Evolutionary conservation across 1,140 invertebrate species (phyloP).

Genomic region (Macrostomum lignano): DNA sequence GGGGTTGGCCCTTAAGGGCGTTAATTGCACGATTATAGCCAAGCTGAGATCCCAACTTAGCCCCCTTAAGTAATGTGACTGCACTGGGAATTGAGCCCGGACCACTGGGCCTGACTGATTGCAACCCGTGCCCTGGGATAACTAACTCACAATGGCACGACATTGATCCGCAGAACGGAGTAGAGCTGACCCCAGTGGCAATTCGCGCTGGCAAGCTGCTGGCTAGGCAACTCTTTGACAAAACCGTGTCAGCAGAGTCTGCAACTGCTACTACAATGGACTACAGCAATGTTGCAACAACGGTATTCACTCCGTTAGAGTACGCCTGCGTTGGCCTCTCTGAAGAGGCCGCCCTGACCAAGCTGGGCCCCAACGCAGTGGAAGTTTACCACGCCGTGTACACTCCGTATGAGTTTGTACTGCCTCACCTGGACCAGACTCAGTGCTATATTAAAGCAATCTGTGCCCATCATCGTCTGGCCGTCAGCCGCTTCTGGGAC

Average conservation of each 20-base stretch:
- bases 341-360: constrained; percentile 51
- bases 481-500: constrained; percentile 52
- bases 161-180: no score
- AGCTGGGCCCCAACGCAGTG: constrained; percentile 33
- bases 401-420: constrained; percentile 71
- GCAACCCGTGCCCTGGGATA: no score
- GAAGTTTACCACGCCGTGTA: constrained; percentile 68
- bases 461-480: constrained; percentile 28
- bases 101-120: no score
- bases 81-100: no score
- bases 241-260: constrained; percentile 3
- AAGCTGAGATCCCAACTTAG: no score
- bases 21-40: no score
- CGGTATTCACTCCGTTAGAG: constrained; percentile 79
- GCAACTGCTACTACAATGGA: constrained; percentile 27
- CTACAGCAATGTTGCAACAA: constrained; percentile 71
- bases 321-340: constrained; percentile 71
- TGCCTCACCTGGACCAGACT: constrained; percentile 41
- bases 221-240: no score
- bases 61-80: no score
- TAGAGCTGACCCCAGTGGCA: constrained; percentile 84
- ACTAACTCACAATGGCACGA: no score
- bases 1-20: no score
- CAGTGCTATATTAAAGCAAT: constrained; percentile 37
- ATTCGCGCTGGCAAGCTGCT: constrained; percentile 69